phyloP scores from a whole-genome alignment of 1,140 invertebrate genomes.

The Ectropis grisescens region DNA sequence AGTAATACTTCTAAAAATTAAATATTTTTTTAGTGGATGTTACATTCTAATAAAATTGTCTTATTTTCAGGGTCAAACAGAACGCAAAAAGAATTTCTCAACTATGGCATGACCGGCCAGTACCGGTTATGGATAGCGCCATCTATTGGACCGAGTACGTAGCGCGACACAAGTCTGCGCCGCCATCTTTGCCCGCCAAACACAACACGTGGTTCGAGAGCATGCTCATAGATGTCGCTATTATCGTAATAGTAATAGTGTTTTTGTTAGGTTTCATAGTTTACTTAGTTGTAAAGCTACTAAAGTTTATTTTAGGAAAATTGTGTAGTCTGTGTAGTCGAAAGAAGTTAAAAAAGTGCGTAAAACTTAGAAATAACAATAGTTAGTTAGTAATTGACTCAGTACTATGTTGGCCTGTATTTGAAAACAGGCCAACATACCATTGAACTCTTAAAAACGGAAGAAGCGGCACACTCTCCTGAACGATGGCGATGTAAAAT shows the following conservation, averaged over 20 bases:
- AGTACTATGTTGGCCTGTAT: too few species aligned
- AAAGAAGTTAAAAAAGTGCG: too few species aligned
- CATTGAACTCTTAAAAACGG: too few species aligned
- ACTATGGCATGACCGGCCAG: constrained; percentile 57
- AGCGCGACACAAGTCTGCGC: constrained; percentile 40
- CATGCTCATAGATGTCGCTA: constrained; percentile 41
- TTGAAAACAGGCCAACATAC: too few species aligned
- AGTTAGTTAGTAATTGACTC: too few species aligned
- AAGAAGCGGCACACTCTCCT: too few species aligned
- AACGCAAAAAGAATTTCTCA: constrained; percentile 47
- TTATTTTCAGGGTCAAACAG: constrained; percentile 50
- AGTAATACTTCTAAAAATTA: too few species aligned
- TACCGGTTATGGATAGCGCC: constrained; percentile 56
- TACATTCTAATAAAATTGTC: too few species aligned
- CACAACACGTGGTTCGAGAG: constrained; percentile 27
- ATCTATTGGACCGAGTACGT: constrained; percentile 72
- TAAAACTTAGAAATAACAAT: too few species aligned
- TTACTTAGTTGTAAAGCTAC: constrained; percentile 13
- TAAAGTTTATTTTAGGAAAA: constrained; percentile 5
- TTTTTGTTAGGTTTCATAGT: constrained; percentile 12
- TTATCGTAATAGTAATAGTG: constrained; percentile 18
- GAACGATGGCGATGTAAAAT: too few species aligned
- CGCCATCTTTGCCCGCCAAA: constrained; percentile 25
- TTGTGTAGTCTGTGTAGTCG: constrained; percentile 5
- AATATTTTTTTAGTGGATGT: too few species aligned